These are phyloP conservation scores for Ochropacha duplaris DNA, from an alignment of 2,888 invertebrate genomes.

Conservation along the genomic window DNA sequence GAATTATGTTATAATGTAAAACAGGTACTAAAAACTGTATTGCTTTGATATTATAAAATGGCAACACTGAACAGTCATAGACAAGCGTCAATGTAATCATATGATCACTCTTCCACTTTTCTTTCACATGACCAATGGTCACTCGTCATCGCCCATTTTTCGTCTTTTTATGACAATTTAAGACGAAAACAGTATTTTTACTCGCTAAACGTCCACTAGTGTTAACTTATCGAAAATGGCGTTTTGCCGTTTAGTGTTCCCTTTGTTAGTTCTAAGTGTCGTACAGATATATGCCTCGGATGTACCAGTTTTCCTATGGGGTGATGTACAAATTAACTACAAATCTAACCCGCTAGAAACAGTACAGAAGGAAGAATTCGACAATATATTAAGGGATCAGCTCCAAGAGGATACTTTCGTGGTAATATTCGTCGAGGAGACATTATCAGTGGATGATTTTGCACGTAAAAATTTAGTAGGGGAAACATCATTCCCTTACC, in stretches of 20 bases:
- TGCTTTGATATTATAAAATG: not conserved
- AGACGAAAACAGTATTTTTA: conserved; percentile 60
- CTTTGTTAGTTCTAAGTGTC: conserved; percentile 68
- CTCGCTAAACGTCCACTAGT: conserved; percentile 64
- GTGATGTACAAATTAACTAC: conserved; percentile 51
- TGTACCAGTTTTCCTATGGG: conserved; percentile 85
- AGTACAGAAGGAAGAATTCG: conserved; percentile 57
- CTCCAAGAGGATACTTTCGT: conserved; percentile 63
- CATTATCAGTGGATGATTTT: conserved; percentile 84
- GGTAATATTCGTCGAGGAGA: conserved; percentile 79
- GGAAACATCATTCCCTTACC: conserved; percentile 59
- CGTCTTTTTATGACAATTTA: conserved; percentile 62
- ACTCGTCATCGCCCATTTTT: conserved; percentile 64
- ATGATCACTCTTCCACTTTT: too few relatives aligned
- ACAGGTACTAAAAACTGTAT: too few relatives aligned
- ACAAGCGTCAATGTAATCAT: conserved; percentile 71
- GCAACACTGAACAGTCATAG: conserved; percentile 41
- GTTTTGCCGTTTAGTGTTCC: conserved; percentile 70
- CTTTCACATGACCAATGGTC: conserved; percentile 80
- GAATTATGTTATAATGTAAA: too few relatives aligned
- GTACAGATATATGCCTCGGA: conserved; percentile 53
- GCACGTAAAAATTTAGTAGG: conserved; percentile 71
- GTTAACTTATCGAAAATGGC: conserved; percentile 64
- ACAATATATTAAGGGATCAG: conserved; percentile 55
- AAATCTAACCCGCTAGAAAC: conserved; percentile 59